These are phyloP conservation scores for Lochmaea capreae DNA, from an alignment of 2,888 invertebrate species.

Conservation along the genomic window DNA sequence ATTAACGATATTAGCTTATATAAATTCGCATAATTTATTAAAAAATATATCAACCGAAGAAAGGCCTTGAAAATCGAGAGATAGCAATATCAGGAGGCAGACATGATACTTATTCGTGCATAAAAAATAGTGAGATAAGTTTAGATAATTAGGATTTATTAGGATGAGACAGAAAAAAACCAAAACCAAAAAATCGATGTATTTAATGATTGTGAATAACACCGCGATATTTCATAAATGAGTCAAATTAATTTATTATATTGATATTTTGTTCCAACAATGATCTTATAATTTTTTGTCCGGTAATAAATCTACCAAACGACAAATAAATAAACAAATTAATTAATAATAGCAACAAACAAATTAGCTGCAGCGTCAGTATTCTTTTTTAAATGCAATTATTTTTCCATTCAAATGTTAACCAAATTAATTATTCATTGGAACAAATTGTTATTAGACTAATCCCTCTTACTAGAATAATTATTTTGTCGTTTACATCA, in stretches of 20 bases:
- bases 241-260: constrained; percentile 2
- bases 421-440: too few species aligned
- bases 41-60: neutral
- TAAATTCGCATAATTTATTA: neutral
- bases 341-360: too few species aligned
- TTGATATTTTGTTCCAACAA: neutral
- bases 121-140: neutral
- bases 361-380: too few species aligned
- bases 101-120: constrained; percentile 1
- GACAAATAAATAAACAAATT: too few species aligned
- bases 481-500: too few species aligned
- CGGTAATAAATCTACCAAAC: too few species aligned
- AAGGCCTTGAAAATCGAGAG: neutral
- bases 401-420: too few species aligned
- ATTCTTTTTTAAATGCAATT: too few species aligned
- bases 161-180: neutral
- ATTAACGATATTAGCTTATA: neutral
- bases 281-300: neutral
- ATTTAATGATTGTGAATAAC: neutral
- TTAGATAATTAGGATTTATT: neutral
- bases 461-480: too few species aligned
- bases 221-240: neutral
- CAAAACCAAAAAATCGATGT: neutral
- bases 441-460: too few species aligned
- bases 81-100: constrained; percentile 6